Conservation (phyloP, 2,888 invertebrate species). For the Podotricha telesiphe region DNA sequence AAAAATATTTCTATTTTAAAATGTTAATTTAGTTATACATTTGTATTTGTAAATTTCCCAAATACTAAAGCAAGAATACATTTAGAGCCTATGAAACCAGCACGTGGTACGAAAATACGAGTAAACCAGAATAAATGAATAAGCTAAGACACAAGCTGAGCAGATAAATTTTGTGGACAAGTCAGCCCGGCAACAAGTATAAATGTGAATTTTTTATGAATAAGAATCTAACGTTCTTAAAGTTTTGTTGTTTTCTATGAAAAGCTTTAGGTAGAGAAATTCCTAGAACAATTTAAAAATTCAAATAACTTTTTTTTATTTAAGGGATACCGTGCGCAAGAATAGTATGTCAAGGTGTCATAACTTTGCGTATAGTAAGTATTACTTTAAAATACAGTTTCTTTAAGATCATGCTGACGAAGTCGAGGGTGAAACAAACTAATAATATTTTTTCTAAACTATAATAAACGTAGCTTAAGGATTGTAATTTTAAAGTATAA, state of each 20-base stretch:
- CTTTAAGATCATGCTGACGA: background rate
- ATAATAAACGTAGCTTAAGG: background rate
- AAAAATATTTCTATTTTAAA: no score
- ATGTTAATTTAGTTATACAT: no score
- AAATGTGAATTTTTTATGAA: conserved; percentile 7
- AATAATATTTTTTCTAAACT: background rate
- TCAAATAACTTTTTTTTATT: no score
- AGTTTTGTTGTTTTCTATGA: background rate
- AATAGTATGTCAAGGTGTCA: no score
- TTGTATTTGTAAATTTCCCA: background rate
- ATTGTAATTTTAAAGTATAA: conserved; percentile 7
- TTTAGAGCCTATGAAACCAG: background rate
- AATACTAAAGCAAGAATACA: conserved; percentile 1
- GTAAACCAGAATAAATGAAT: background rate
- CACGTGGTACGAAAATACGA: background rate
- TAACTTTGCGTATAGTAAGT: no score
- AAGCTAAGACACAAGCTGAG: conserved; percentile 12
- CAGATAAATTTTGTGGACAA: conserved; percentile 7
- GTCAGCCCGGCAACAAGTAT: conserved; percentile 1
- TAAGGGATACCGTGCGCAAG: no score
- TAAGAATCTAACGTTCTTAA: background rate
- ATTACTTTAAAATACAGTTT: background rate
- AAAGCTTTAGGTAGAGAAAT: background rate
- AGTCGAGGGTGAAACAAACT: background rate
- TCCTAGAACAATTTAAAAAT: background rate